Percentiles rank a stretch among this genome's conserved stretches.
Conservation (phyloP, 2,797 vertebrate genomes). For the Tamandua tetradactyla region DNA sequence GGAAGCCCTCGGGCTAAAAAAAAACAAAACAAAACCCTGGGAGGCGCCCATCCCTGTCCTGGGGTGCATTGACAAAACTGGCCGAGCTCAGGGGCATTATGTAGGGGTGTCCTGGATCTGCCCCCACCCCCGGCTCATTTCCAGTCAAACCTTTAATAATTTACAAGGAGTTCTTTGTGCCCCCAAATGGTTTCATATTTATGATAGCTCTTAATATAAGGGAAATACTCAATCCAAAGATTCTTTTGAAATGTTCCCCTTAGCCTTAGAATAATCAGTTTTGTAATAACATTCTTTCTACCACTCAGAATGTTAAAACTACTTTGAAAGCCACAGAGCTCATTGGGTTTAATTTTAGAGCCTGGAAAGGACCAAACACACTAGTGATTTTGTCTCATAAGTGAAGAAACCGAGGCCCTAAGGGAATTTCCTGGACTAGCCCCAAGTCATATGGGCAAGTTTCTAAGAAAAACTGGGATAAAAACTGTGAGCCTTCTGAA, state of each 20-base stretch:
- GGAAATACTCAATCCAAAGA: background rate
- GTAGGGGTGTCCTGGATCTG: no score
- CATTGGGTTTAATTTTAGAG: slow-evolving; percentile 35
- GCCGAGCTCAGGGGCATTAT: accelerated
- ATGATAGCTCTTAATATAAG: background rate
- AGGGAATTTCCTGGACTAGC: background rate
- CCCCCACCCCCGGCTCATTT: background rate
- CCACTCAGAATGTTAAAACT: slow-evolving; percentile 1
- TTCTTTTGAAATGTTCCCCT: slow-evolving; percentile 13
- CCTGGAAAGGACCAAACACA: background rate
- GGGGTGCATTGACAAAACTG: background rate
- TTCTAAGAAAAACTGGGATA: background rate
- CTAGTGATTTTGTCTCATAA: background rate
- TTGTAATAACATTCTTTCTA: background rate
- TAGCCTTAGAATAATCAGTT: background rate
- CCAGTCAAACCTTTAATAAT: background rate
- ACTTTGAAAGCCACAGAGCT: slow-evolving; percentile 12
- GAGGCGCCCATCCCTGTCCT: background rate
- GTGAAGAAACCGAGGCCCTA: background rate
- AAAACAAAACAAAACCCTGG: no score
- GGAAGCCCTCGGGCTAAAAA: background rate
- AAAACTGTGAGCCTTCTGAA: background rate
- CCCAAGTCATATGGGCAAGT: background rate
- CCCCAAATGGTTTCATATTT: background rate
- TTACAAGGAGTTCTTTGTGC: slow-evolving; percentile 47